Evolutionary conservation across 2,888 invertebrate species (phyloP).

Genomic region (Azorinus chamasolen): DNA sequence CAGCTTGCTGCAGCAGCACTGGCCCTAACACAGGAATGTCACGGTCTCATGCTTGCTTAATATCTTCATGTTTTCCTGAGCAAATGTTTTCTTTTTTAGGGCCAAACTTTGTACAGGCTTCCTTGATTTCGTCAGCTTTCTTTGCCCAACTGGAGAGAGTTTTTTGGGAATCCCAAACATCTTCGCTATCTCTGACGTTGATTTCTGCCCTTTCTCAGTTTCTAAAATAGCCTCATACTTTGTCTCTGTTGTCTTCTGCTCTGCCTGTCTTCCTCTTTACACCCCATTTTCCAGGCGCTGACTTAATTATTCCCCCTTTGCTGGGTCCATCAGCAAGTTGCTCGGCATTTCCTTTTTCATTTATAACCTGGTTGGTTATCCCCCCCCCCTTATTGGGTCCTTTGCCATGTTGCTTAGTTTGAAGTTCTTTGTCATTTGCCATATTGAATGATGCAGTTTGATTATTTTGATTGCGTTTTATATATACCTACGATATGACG

Average conservation of each 20-base stretch:
- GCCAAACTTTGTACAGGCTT: slow-evolving; percentile 32
- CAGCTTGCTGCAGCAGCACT: slow-evolving; percentile 43
- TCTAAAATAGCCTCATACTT: slow-evolving; percentile 47
- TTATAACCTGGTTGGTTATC: too few species aligned
- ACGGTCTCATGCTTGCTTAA: slow-evolving; percentile 8
- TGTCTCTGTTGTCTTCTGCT: slow-evolving; percentile 26
- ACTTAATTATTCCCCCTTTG: too few species aligned
- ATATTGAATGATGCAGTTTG: too few species aligned
- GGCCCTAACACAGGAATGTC: slow-evolving; percentile 40
- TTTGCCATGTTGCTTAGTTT: slow-evolving; percentile 28
- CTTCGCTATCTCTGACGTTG: slow-evolving; percentile 40
- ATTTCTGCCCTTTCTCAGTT: slow-evolving; percentile 40
- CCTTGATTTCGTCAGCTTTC: slow-evolving; percentile 45
- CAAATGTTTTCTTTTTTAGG: slow-evolving; percentile 16
- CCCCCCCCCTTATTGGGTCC: too few species aligned
- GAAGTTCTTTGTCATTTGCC: too few species aligned
- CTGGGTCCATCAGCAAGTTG: too few species aligned
- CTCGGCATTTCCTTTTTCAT: too few species aligned
- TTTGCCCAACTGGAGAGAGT: slow-evolving; percentile 52
- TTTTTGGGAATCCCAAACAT: slow-evolving; percentile 30
- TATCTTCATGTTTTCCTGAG: slow-evolving; percentile 19
- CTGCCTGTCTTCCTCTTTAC: slow-evolving; percentile 33
- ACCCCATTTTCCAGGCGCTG: too few species aligned
- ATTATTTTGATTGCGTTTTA: too few species aligned
- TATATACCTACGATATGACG: too few species aligned